A percentile compares a stretch with the other conserved stretches of the same genome.
phyloP scores from a whole-genome alignment of 2,797 vertebrate genomes.

The Pygocentrus nattereri region DNA sequence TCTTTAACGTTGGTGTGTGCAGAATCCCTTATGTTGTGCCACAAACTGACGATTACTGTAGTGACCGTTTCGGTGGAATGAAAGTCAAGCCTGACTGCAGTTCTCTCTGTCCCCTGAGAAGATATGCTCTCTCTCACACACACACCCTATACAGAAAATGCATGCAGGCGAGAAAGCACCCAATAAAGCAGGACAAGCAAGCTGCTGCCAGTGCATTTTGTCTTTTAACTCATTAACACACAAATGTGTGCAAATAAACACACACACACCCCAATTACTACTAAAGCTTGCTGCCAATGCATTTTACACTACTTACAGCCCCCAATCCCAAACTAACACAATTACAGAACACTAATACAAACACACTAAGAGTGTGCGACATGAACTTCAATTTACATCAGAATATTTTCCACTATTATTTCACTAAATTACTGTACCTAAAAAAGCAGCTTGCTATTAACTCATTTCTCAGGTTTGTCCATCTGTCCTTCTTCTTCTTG shows the following conservation, averaged over 20 bases:
- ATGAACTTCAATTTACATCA: too few species aligned
- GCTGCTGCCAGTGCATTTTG: slow-evolving; percentile 55
- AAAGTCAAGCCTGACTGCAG: slow-evolving; percentile 62
- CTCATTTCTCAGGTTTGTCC: too few species aligned
- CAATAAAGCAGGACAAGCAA: slow-evolving; percentile 55
- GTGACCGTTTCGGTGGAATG: slow-evolving; percentile 44
- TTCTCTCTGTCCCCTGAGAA: slow-evolving; percentile 49
- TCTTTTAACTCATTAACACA: slow-evolving; percentile 43
- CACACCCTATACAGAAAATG: slow-evolving; percentile 19
- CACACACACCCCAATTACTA: slow-evolving; percentile 39
- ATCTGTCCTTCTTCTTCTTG: too few species aligned
- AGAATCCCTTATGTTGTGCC: slow-evolving; percentile 42
- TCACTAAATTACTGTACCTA: too few species aligned
- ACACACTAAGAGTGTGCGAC: too few species aligned
- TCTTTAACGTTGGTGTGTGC: neutral
- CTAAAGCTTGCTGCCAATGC: slow-evolving; percentile 44
- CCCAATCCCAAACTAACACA: neutral
- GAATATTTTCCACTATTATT: too few species aligned
- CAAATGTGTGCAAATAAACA: neutral
- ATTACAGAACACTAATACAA: slow-evolving; percentile 1
- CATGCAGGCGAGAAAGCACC: slow-evolving; percentile 33
- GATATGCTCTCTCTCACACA: slow-evolving; percentile 4
- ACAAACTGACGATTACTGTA: slow-evolving; percentile 55
- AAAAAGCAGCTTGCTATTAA: too few species aligned
- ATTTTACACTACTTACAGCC: slow-evolving; percentile 34